A percentile compares a stretch with the other conserved stretches of the same genome.
Evolutionary conservation across 1,140 invertebrate species (phyloP).

Genomic region (Zaprionus ornatus): DNA sequence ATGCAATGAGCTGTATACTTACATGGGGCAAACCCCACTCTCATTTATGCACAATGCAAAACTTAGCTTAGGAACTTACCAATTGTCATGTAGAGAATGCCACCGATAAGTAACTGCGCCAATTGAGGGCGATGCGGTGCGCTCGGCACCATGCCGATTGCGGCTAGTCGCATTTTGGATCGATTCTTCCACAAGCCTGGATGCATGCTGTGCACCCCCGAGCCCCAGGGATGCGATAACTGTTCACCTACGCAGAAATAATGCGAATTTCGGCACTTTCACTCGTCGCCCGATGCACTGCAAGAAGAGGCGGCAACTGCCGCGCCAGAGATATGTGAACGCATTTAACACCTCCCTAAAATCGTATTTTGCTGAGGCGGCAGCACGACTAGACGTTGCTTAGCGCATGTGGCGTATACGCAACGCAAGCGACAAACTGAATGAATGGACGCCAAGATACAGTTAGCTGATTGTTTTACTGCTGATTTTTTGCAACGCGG

Average conservation of each 20-base stretch:
- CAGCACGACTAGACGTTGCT: constrained; percentile 1
- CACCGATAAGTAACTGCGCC: constrained; percentile 60
- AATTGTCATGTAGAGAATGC: constrained; percentile 65
- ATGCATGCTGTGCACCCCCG: constrained; percentile 49
- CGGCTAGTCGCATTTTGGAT: constrained; percentile 66
- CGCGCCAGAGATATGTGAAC: constrained; percentile 54
- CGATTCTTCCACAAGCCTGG: constrained; percentile 62
- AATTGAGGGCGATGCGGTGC: constrained; percentile 47
- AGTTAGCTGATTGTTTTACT: constrained; percentile 12
- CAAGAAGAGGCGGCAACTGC: constrained; percentile 37
- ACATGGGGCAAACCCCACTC: too few relatives aligned
- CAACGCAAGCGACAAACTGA: constrained; percentile 36
- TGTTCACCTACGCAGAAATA: constrained; percentile 79
- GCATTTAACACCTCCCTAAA: constrained; percentile 65
- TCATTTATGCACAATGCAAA: too few relatives aligned
- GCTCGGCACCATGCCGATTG: constrained; percentile 44
- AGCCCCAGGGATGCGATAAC: constrained; percentile 24
- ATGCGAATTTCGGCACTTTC: constrained; percentile 69
- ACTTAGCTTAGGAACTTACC: constrained; percentile 50
- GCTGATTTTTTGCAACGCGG: constrained; percentile 48
- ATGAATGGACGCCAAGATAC: not conserved
- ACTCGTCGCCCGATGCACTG: constrained; percentile 34
- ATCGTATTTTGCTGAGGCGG: constrained; percentile 32
- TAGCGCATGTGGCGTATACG: constrained; percentile 57
- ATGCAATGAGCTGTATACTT: not conserved